These are phyloP conservation scores for Ormyrus rosae DNA, from an alignment of 2,888 invertebrate genomes.

Conservation along the genomic window DNA sequence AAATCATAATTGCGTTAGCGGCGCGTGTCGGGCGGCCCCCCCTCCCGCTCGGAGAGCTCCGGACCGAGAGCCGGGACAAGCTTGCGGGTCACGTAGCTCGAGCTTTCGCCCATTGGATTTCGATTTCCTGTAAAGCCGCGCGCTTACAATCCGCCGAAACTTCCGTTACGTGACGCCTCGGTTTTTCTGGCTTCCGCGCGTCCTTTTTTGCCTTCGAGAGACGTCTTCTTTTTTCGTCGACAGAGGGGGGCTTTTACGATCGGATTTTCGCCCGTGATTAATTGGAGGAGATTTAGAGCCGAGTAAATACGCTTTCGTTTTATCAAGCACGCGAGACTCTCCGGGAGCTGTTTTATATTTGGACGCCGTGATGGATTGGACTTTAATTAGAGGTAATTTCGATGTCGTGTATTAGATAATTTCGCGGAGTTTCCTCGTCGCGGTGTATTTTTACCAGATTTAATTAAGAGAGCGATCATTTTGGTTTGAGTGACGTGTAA, in stretches of 20 bases:
- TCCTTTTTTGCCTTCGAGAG: not conserved
- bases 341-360: not conserved
- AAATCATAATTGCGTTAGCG: constrained; percentile 55
- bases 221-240: not conserved
- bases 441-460: too few species aligned
- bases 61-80: not conserved
- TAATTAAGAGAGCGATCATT: too few species aligned
- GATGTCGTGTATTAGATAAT: not conserved
- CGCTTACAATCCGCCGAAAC: constrained; percentile 48
- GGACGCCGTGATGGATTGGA: not conserved
- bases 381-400: not conserved
- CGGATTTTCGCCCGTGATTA: constrained; percentile 29
- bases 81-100: constrained; percentile 50
- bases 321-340: not conserved
- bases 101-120: constrained; percentile 50
- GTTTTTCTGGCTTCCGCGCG: not conserved
- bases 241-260: constrained; percentile 12
- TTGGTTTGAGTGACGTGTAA: too few species aligned
- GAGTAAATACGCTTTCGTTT: constrained; percentile 20
- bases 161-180: constrained; percentile 45
- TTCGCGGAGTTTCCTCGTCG: too few species aligned
- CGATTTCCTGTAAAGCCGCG: constrained; percentile 52
- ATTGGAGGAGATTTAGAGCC: constrained; percentile 17
- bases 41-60: too few species aligned
- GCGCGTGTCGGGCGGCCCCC: not conserved